Evolutionary conservation across 1,140 invertebrate species (phyloP).

Genomic region (Pogonognathellus flavescens): DNA sequence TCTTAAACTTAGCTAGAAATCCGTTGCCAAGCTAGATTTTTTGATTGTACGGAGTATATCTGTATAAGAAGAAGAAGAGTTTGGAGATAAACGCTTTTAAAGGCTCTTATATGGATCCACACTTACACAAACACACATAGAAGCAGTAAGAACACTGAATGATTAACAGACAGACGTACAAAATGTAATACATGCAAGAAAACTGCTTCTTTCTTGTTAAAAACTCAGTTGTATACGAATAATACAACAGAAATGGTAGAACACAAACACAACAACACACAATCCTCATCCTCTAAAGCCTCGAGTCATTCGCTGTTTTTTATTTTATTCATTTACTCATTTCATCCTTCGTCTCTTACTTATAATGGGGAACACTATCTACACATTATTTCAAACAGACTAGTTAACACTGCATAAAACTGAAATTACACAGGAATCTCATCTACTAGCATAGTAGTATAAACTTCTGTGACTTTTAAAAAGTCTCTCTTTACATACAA

Average conservation of each 20-base stretch:
- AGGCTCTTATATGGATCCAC: no score
- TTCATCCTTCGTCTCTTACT: slow-evolving; percentile 8
- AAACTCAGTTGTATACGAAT: slow-evolving; percentile 25
- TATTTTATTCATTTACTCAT: slow-evolving; percentile 38
- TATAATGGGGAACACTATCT: not conserved
- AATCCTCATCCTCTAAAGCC: slow-evolving; percentile 5
- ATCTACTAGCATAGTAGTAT: not conserved
- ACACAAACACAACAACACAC: no score
- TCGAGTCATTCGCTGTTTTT: slow-evolving; percentile 52
- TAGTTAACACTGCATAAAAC: not conserved
- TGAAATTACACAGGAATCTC: not conserved
- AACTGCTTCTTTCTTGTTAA: slow-evolving; percentile 42
- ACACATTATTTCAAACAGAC: not conserved
- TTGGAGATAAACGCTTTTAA: no score
- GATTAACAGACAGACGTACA: not conserved
- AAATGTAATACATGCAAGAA: not conserved
- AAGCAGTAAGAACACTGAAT: no score
- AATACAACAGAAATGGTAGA: not conserved
- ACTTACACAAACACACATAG: no score
- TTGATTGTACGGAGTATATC: no score
- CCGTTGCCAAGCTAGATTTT: no score
- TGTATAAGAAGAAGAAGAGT: no score
- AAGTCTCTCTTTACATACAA: not conserved
- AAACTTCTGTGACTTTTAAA: not conserved
- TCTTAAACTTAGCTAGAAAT: no score